Percentiles rank a stretch among this genome's conserved stretches.
Evolutionary conservation across 2,113 vertebrate species (phyloP).

Genomic region (Mirounga angustirostris): DNA sequence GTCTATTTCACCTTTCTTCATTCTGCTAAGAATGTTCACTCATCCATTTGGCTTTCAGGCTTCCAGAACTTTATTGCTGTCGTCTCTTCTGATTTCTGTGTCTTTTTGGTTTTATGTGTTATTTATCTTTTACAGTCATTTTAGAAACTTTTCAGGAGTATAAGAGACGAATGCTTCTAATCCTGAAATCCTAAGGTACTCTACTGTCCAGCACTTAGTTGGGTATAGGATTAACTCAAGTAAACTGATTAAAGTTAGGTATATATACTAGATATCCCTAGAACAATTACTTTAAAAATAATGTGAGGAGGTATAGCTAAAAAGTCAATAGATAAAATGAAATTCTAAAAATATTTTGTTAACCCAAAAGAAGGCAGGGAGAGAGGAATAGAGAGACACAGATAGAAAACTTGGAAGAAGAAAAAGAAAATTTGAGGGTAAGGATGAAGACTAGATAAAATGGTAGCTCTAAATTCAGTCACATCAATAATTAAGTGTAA

Average conservation of each 20-base stretch:
- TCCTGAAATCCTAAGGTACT: neutral
- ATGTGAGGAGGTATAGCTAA: neutral
- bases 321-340: neutral
- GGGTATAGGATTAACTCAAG: neutral
- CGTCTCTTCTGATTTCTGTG: neutral
- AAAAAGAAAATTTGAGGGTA: neutral
- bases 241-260: neutral
- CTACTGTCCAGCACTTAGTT: neutral
- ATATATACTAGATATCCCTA: neutral
- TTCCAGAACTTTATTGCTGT: neutral
- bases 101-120: neutral
- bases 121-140: neutral
- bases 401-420: neutral
- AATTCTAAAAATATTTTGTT: conserved; percentile 36
- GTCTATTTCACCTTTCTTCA: neutral
- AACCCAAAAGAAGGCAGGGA: conserved; percentile 12
- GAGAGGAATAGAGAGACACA: conserved; percentile 2
- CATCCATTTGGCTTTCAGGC: neutral
- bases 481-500: conserved; percentile 8
- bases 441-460: neutral
- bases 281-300: neutral
- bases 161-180: neutral
- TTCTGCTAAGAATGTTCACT: neutral
- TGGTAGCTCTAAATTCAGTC: neutral
- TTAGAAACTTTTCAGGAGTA: neutral